These are phyloP conservation scores for Schlechtendalia chinensis DNA, from an alignment of 1,140 invertebrate species.

Conservation along the genomic window DNA sequence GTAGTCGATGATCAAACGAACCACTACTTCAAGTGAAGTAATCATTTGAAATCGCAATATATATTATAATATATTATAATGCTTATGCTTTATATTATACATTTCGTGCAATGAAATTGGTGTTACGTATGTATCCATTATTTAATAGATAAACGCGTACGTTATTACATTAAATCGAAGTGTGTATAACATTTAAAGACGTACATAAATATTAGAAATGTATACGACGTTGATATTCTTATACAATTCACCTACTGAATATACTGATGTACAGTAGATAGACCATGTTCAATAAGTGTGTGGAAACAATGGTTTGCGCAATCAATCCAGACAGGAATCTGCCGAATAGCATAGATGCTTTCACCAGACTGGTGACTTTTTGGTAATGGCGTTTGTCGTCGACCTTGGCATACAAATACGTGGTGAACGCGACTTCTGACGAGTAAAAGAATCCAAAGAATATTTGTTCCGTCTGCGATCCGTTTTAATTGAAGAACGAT, in stretches of 20 bases:
- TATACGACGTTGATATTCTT: no score
- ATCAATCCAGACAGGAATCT: conserved; percentile 49
- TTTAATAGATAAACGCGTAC: no score
- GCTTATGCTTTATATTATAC: no score
- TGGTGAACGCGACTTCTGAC: conserved; percentile 87
- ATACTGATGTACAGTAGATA: conserved; percentile 51
- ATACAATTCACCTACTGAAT: conserved; percentile 41
- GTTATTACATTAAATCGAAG: background rate
- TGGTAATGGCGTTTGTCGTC: conserved; percentile 69
- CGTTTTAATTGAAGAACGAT: conserved; percentile 53
- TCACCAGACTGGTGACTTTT: conserved; percentile 65
- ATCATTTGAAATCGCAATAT: no score
- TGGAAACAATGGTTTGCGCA: conserved; percentile 46
- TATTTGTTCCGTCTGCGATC: conserved; percentile 57
- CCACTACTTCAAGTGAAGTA: no score
- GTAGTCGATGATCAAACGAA: no score
- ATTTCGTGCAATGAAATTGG: no score
- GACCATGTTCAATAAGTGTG: background rate
- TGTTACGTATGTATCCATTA: no score
- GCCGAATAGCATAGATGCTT: conserved; percentile 50
- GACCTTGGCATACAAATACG: conserved; percentile 92
- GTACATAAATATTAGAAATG: no score
- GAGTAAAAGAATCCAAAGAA: conserved; percentile 82
- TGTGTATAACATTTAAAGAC: no score
- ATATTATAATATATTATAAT: no score